Conservation (phyloP, 2,113 vertebrate genomes). For the Narcine bancroftii region DNA sequence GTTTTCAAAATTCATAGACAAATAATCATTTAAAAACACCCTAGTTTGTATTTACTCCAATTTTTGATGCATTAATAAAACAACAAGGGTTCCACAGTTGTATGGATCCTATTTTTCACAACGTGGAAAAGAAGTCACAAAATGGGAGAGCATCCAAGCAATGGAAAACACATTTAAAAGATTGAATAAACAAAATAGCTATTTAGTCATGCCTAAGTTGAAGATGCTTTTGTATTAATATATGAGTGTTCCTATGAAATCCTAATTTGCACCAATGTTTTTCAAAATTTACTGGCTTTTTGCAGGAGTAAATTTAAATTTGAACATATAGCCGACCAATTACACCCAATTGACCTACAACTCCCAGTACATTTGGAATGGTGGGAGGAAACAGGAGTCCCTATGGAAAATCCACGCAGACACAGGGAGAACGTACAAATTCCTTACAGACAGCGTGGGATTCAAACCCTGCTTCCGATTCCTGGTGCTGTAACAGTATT, state of each 20-base stretch:
- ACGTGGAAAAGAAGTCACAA: neutral
- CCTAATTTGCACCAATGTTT: neutral
- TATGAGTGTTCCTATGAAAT: neutral
- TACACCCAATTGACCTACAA: too few species aligned
- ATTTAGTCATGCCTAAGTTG: neutral
- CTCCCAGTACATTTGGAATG: too few species aligned
- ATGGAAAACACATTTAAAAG: neutral
- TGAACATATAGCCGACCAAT: too few species aligned
- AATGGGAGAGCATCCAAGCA: neutral
- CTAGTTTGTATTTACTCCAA: neutral
- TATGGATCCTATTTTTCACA: neutral
- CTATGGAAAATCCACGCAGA: too few species aligned
- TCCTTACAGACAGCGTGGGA: too few species aligned
- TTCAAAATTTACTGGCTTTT: too few species aligned
- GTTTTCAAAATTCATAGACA: neutral
- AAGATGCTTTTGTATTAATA: neutral
- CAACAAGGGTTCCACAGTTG: neutral
- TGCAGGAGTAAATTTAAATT: too few species aligned
- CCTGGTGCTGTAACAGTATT: too few species aligned
- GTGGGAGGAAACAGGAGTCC: too few species aligned
- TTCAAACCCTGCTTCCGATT: too few species aligned
- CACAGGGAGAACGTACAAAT: too few species aligned
- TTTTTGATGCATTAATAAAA: neutral
- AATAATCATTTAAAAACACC: neutral
- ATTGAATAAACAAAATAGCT: neutral